Percentiles rank a stretch among this genome's conserved stretches.
These are phyloP conservation scores for Cossypha polioptera DNA, from an alignment of 2,797 vertebrate genomes.

Conservation along the genomic window DNA sequence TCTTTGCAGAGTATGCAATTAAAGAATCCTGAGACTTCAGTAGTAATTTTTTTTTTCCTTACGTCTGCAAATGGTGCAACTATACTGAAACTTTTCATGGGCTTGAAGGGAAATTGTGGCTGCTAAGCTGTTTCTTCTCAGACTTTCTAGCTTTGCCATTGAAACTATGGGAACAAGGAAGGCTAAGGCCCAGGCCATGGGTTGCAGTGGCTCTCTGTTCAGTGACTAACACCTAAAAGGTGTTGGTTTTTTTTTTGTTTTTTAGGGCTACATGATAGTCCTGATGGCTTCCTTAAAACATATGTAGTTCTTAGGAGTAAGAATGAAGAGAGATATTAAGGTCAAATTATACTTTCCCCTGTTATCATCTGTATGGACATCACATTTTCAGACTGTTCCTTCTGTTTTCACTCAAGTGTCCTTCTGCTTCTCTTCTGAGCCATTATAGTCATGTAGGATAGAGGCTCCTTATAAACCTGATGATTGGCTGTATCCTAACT, in stretches of 20 bases:
- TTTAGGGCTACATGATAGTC: background rate
- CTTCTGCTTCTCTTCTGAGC: background rate
- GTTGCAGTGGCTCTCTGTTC: background rate
- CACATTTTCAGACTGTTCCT: background rate
- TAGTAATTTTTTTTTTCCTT: background rate
- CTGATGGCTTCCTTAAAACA: background rate
- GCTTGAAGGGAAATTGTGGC: background rate
- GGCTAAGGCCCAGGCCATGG: background rate
- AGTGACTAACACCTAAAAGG: background rate
- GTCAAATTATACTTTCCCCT: background rate
- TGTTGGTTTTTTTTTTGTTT: background rate
- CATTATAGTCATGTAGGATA: background rate
- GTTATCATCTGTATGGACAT: background rate
- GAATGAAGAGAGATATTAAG: background rate
- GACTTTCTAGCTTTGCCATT: background rate
- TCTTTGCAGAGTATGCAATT: constrained; percentile 55
- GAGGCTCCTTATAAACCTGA: background rate
- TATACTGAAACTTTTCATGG: background rate
- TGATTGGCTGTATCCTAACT: background rate
- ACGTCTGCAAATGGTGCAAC: background rate
- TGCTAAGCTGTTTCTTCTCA: background rate
- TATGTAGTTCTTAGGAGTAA: background rate
- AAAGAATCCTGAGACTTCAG: constrained; percentile 42
- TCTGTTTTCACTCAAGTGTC: background rate
- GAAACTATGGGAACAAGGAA: background rate